Evolutionary conservation across 2,888 invertebrate species (phyloP), one percentile per base, ranked within the genome.

Genomic region (Hyppa rectilinea): DNA sequence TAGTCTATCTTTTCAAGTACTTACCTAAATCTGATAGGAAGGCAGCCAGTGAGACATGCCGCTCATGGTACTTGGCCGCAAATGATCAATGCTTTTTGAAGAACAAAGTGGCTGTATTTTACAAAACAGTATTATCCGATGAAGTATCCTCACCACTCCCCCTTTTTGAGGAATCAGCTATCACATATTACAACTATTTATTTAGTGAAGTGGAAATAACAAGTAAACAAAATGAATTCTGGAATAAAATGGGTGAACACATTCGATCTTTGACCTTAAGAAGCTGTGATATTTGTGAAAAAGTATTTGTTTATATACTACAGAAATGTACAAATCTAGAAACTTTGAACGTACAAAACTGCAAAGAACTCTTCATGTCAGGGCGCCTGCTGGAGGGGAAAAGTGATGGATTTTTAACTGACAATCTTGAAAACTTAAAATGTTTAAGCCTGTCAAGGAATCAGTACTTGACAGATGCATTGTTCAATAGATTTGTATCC

Each of bases 281-380:
- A 73, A 96, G 95, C 84, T 97, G 97, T 88, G 97, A 97, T 89
- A 92, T 97, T 70, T 96, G 96, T 85, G 97, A 97, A 85, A 97
- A 96, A 86, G 96, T 96, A 62, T 96, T 97, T 87, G 96, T 96
- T 56, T 91, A 96, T 67, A 96, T 97, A 56, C 85, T 97, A 50
- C 95, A 96, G 73, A 93, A 95, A 77, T 96, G 97, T 84, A 92
- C 92, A 26, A 96, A 96, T 84, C 91, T 98, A 69, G 95, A 96
- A 85, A 90, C 92, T 64, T 92, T 98, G 26, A 96, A 96, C 59
- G 95, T 98, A 63, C 96, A 96, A 77, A 96, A 96, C 66, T 98
- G 97, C 84, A 96, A 97, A 84, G 97, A 97, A 70, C 93, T 98
- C 29, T 97, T 98, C 77, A 98, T 98, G 97, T 97, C 97, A 2